These are phyloP conservation scores for Caenorhabditis elegans DNA, from an alignment of 1,140 invertebrate species.

Conservation along the genomic window WBcel235 BX284605.5:9147001-9147500, in stretches of 20 bases:
- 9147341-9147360: background rate
- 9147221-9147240: background rate
- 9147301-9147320: conserved; percentile 31
- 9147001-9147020: conserved; percentile 30
- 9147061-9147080: conserved; percentile 22
- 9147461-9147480: conserved; percentile 4
- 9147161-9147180: conserved; percentile 11
- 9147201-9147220: background rate
- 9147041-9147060: conserved; percentile 14
- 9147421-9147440: background rate
- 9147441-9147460: background rate
- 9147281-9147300: background rate
- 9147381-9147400: background rate
- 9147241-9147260: background rate
- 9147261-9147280: background rate
- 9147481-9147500: background rate
- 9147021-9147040: conserved; percentile 13
- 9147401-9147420: background rate
- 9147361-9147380: background rate
- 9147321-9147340: background rate
- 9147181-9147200: conserved; percentile 2
- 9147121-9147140: background rate
- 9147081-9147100: conserved; percentile 21
- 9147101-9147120: background rate
- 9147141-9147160: conserved; percentile 6